Evolutionary conservation across 2,888 invertebrate species (phyloP).

Genomic region (Nomada ruficornis): DNA sequence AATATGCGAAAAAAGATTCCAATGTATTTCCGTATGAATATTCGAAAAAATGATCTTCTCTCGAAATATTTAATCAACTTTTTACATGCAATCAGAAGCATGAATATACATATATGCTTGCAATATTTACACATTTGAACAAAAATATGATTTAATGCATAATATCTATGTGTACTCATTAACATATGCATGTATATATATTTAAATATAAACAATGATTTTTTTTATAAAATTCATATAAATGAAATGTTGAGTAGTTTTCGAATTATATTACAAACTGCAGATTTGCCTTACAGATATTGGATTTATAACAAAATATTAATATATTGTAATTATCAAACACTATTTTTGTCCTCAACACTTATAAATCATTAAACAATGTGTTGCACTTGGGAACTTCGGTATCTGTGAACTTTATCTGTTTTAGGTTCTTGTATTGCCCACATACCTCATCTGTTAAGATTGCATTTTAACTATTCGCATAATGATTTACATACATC

Average conservation of each 20-base stretch:
- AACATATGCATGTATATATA: no score
- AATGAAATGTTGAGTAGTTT: background rate
- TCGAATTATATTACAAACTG: background rate
- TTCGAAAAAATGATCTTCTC: background rate
- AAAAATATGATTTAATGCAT: no score
- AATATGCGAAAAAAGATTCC: no score
- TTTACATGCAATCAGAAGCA: background rate
- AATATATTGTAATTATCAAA: conserved; percentile 11
- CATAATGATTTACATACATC: conserved; percentile 29
- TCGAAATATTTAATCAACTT: background rate
- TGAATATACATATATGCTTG: no score
- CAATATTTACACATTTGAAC: no score
- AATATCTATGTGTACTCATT: no score
- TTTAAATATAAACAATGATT: no score
- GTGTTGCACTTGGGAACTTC: conserved; percentile 14
- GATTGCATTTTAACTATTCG: conserved; percentile 15
- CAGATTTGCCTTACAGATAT: background rate
- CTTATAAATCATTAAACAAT: conserved; percentile 10
- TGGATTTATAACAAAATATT: conserved; percentile 2
- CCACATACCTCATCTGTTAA: conserved; percentile 14
- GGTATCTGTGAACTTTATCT: background rate
- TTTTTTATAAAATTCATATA: no score
- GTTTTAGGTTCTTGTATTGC: conserved; percentile 3
- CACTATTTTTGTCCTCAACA: background rate
- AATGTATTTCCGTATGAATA: background rate